A percentile compares a stretch with the other conserved stretches of the same genome.
These are phyloP conservation scores for Acanthochromis polyacanthus DNA, from an alignment of 2,113 vertebrate genomes.

Conservation along the genomic window DNA sequence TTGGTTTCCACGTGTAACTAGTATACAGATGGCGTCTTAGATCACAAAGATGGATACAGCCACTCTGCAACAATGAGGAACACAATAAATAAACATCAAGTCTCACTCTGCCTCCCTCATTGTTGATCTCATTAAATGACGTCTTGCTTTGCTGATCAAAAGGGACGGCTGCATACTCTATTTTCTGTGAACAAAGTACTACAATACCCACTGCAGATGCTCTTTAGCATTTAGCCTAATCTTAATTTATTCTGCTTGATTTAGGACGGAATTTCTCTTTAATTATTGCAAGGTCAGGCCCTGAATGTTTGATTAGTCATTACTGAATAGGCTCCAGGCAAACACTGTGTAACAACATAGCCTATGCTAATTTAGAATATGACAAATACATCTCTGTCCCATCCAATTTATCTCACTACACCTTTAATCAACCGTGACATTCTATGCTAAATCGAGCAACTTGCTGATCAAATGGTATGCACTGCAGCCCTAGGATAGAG, in stretches of 20 bases:
- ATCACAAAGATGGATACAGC: constrained; percentile 19
- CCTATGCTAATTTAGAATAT: neutral
- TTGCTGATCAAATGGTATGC: neutral
- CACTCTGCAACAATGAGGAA: neutral
- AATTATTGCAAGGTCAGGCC: constrained; percentile 9
- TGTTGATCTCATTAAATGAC: constrained; percentile 37
- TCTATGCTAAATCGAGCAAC: neutral
- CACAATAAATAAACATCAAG: constrained; percentile 33
- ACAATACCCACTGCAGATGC: neutral
- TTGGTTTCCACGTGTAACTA: neutral
- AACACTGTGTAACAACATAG: neutral
- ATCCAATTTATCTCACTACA: too few species aligned
- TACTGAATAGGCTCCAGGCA: constrained; percentile 20
- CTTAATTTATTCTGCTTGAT: constrained; percentile 28
- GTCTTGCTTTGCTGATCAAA: constrained; percentile 41
- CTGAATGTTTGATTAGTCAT: constrained; percentile 4
- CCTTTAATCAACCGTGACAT: neutral
- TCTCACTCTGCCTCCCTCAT: constrained; percentile 7
- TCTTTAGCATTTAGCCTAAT: neutral
- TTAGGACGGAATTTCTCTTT: constrained; percentile 5
- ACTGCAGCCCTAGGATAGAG: too few species aligned
- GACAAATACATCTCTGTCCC: too few species aligned
- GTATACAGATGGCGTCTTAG: neutral
- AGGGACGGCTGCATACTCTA: neutral
- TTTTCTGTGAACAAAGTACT: constrained; percentile 4